phyloP scores from a whole-genome alignment of 2,888 invertebrate species.

The Torymus texanus region DNA sequence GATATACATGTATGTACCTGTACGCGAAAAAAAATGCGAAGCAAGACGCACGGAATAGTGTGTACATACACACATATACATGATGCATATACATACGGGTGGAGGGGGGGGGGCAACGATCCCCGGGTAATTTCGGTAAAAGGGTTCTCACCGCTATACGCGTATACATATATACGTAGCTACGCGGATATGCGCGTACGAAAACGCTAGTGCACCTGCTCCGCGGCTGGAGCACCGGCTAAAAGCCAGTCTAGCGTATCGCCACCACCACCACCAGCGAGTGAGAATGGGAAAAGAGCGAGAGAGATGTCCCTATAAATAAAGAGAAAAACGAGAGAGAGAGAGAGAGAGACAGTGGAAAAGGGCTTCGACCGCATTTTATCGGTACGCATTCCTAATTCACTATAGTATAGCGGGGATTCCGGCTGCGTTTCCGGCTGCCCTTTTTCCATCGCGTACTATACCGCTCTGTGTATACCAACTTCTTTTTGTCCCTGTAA shows the following conservation, averaged over 20 bases:
- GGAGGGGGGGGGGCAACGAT: not conserved
- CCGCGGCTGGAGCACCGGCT: not conserved
- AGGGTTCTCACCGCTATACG: slow-evolving; percentile 43
- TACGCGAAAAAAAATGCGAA: too few species aligned
- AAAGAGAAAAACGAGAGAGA: slow-evolving; percentile 24
- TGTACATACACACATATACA: too few species aligned
- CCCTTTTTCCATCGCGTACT: too few species aligned
- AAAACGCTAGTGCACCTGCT: slow-evolving; percentile 42
- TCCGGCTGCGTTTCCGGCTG: too few species aligned
- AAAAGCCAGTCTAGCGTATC: slow-evolving; percentile 25
- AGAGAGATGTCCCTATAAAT: slow-evolving; percentile 37
- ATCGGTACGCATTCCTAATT: slow-evolving; percentile 50
- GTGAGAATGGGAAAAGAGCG: not conserved
- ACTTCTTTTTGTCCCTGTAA: too few species aligned
- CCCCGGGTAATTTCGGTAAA: slow-evolving; percentile 56
- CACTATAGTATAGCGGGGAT: not conserved
- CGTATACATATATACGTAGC: not conserved
- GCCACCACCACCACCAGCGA: not conserved
- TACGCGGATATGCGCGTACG: too few species aligned
- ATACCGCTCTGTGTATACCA: too few species aligned
- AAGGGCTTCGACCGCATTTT: slow-evolving; percentile 31
- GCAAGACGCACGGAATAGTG: too few species aligned
- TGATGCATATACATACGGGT: too few species aligned
- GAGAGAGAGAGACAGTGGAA: not conserved
- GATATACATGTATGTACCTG: too few species aligned